Conservation (phyloP, 2,888 invertebrate species). For the Drosophila incognita region DNA sequence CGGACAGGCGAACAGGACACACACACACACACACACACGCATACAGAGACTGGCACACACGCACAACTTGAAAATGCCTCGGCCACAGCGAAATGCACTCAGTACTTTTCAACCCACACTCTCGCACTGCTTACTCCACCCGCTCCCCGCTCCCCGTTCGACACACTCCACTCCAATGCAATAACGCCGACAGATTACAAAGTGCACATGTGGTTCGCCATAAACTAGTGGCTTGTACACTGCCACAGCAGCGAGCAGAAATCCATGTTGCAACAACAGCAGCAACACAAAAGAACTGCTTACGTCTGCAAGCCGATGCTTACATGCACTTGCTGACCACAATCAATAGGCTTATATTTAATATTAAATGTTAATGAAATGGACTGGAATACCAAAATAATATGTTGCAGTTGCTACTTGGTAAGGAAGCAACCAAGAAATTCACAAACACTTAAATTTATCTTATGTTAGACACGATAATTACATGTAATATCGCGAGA, state of each 20-base stretch:
- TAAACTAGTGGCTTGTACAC: constrained; percentile 70
- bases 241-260: constrained; percentile 57
- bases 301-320: background rate
- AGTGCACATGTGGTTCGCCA: constrained; percentile 80
- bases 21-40: background rate
- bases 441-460: background rate
- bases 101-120: constrained; percentile 31
- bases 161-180: constrained; percentile 51
- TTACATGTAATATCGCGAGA: background rate
- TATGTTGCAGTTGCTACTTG: background rate
- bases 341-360: background rate
- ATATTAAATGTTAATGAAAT: background rate
- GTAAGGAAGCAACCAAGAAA: background rate
- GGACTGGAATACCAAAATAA: background rate
- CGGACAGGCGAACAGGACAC: constrained; percentile 17
- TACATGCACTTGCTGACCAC: background rate
- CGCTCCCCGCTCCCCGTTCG: background rate
- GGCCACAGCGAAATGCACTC: constrained; percentile 68
- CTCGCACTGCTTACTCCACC: background rate
- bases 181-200: constrained; percentile 81
- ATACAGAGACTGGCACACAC: background rate
- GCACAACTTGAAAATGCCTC: constrained; percentile 48
- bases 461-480: too few relatives aligned
- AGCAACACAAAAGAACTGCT: constrained; percentile 11
- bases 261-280: constrained; percentile 68